A percentile compares a stretch with the other conserved stretches of the same genome.
Evolutionary conservation across 2,113 vertebrate genomes (phyloP).

Genomic region (Morone chrysops): DNA sequence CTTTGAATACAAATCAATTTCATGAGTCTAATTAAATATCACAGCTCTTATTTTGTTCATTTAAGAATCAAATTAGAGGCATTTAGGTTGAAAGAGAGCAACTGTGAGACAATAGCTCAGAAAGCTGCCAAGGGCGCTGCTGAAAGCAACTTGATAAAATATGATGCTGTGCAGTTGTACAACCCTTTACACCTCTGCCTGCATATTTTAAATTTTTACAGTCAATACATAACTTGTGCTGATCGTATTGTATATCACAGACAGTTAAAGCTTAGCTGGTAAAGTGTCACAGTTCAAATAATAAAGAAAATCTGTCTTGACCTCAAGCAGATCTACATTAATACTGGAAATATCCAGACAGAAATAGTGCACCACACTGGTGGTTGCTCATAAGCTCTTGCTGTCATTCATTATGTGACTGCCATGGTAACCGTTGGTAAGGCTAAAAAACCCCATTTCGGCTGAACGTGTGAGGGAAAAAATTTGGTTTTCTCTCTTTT

Average conservation of each 20-base stretch:
- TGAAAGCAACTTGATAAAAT: constrained; percentile 9
- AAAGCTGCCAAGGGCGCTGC: neutral
- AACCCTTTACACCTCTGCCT: constrained; percentile 8
- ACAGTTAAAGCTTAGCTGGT: neutral
- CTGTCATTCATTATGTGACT: constrained; percentile 59
- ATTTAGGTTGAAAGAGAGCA: constrained; percentile 11
- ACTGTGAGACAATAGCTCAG: constrained; percentile 2
- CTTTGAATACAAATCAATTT: constrained; percentile 30
- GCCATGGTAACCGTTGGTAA: constrained; percentile 52
- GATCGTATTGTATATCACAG: neutral
- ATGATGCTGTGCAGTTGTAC: neutral
- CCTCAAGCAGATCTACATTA: constrained; percentile 18
- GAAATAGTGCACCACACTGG: constrained; percentile 33
- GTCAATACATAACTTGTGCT: neutral
- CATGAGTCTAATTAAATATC: constrained; percentile 36
- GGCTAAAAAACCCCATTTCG: constrained; percentile 14
- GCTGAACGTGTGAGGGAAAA: neutral
- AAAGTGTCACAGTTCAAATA: constrained; percentile 1
- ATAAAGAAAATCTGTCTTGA: constrained; percentile 28
- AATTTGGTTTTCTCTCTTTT: neutral
- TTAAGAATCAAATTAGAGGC: constrained; percentile 35
- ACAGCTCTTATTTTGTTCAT: constrained; percentile 32
- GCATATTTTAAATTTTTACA: neutral
- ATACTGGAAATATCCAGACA: constrained; percentile 38
- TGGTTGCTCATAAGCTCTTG: constrained; percentile 26